Evolutionary conservation across 2,797 vertebrate genomes (phyloP), one percentile per base, ranked within the genome.

Genomic region (Chloroceryle inda): DNA sequence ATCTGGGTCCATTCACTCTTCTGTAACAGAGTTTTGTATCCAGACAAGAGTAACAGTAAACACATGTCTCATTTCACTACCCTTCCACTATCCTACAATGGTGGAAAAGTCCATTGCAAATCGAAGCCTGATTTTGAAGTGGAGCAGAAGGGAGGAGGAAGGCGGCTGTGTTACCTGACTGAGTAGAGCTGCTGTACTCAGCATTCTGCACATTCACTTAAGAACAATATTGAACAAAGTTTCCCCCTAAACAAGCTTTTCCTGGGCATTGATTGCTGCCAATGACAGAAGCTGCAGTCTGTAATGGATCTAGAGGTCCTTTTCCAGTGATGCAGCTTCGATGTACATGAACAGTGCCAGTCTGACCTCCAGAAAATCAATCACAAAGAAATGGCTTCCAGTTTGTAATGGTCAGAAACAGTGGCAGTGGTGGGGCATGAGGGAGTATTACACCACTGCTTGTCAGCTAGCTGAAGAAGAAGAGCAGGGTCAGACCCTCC

Each of bases 321-420:
- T 69, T 96, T 77, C 77, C 49, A 88, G 68, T 91, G 89, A 92
- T 1, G 6, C 62, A 85, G 44, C 85, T 96, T 77, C 8, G 40
- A 90, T 80, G 71, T 83, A 83, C 26, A 33, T 67, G 88, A 84
- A 87, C 74, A 93, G 80, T 95, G 20, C 35, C 59, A 75, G 29
- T 21, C 40, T 86, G 80, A 88, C 40, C 73, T 82, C 47, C 81
- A 89, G 79, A 89, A 96, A 96, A 94, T 84, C 87, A 55, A 14
- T 73, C 33, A 26, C 56, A 42, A 44, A 59, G 67, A 85, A 68
- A 68, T 44, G 27, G 56, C 61, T 92, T 71, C 67, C 59, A 69
- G 38, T 89, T 55, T 74, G 40, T n/a, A 67, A 47, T 17, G 5
- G 1, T 42, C 45, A 91, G 67, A 64, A 75, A 26, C 0, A 1